A percentile compares a stretch with the other conserved stretches of the same genome.
Conservation (phyloP, 2,113 vertebrate species). For the Leucosticte australis region DNA sequence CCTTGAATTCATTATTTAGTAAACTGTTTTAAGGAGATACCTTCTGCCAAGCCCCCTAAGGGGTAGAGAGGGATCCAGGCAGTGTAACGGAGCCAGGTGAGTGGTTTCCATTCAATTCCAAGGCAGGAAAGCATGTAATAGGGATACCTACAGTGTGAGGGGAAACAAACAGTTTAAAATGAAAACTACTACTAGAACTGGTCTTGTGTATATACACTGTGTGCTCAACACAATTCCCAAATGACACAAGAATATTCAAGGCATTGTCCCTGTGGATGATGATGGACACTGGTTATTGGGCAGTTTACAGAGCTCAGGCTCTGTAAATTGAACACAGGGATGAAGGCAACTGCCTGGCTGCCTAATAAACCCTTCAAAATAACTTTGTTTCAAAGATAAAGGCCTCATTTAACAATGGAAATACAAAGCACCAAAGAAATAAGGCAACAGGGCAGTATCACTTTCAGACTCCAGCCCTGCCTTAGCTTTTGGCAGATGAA, state of each 20-base stretch:
- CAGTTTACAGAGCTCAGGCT: neutral
- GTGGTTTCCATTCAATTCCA: conserved; percentile 89
- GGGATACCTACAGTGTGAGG: conserved; percentile 82
- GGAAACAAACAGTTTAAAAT: neutral
- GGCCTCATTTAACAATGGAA: neutral
- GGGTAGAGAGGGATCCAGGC: conserved; percentile 94
- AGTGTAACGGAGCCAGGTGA: conserved; percentile 94
- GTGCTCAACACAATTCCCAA: neutral
- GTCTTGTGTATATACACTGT: neutral
- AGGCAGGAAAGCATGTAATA: conserved; percentile 94
- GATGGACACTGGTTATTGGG: neutral
- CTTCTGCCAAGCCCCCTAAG: conserved; percentile 89
- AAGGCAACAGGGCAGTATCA: neutral
- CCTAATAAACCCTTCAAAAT: neutral
- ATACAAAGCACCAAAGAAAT: neutral
- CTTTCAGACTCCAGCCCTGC: neutral
- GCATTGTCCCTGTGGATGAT: neutral
- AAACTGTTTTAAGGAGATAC: conserved; percentile 64
- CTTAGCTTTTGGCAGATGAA: neutral
- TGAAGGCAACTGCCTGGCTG: neutral
- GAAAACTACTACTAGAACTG: neutral
- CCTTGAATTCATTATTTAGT: neutral
- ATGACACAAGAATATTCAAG: neutral
- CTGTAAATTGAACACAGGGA: neutral
- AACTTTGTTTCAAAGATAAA: neutral